phyloP scores from a whole-genome alignment of 2,797 vertebrate genomes.

The Amblyopsis hoosieri region DNA sequence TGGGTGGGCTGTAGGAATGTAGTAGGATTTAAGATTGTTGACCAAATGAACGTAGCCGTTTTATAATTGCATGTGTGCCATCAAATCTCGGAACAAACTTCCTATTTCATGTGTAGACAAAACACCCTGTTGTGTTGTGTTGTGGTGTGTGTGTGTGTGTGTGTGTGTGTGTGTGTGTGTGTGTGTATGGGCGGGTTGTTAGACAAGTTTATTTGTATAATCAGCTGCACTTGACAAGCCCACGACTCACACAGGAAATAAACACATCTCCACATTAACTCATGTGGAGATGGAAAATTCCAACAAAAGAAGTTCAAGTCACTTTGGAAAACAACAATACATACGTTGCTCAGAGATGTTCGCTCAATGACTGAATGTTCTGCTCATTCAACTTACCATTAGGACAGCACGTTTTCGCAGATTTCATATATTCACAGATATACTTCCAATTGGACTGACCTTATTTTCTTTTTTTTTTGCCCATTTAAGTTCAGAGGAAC shows the following conservation, averaged over 20 bases:
- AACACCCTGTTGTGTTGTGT: not conserved
- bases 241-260: too few species aligned
- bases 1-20: not conserved
- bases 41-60: too few species aligned
- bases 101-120: not conserved
- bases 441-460: not conserved
- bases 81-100: not conserved
- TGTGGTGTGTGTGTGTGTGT: not conserved
- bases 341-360: too few species aligned
- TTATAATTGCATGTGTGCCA: too few species aligned
- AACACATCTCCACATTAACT: too few species aligned
- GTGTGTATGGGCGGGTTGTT: not conserved
- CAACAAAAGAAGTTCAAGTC: too few species aligned
- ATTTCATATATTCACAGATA: not conserved
- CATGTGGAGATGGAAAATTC: too few species aligned
- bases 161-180: not conserved
- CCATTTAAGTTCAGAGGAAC: constrained; percentile 74
- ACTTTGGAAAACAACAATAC: too few species aligned
- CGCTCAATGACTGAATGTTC: too few species aligned
- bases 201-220: not conserved
- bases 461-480: not conserved
- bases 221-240: not conserved
- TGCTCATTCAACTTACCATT: too few species aligned
- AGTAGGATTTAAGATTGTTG: too few species aligned
- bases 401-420: too few species aligned